Percentiles rank a stretch among this genome's conserved stretches.
These are phyloP conservation scores for Cichladusa arquata DNA, from an alignment of 2,113 vertebrate species.

Conservation along the genomic window DNA sequence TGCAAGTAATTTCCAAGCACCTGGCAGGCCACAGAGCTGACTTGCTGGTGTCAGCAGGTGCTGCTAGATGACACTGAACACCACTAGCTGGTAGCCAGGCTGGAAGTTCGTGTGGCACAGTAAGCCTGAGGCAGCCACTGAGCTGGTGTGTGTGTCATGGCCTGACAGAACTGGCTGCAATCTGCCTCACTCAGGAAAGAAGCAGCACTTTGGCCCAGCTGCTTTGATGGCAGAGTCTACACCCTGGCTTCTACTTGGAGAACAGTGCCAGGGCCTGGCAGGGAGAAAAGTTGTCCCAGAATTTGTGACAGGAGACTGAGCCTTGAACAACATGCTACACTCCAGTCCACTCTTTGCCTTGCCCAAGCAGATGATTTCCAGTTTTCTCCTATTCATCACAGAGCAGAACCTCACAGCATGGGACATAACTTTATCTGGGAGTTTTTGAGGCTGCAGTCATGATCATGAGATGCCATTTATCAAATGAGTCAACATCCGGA, in stretches of 20 bases:
- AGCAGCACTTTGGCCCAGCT: not conserved
- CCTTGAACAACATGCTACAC: not conserved
- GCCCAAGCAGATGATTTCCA: not conserved
- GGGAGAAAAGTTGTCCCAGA: not conserved
- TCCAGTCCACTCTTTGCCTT: not conserved
- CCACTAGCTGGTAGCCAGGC: not conserved
- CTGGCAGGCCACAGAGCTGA: not conserved
- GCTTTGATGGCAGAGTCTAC: not conserved
- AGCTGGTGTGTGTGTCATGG: not conserved
- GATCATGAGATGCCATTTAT: slow-evolving; percentile 26
- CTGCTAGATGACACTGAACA: not conserved
- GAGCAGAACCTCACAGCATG: not conserved
- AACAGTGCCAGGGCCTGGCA: not conserved
- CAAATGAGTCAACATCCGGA: slow-evolving; percentile 48
- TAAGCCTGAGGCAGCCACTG: not conserved
- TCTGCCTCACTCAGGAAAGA: not conserved
- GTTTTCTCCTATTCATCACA: not conserved
- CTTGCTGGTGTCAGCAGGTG: not conserved
- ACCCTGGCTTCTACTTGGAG: not conserved
- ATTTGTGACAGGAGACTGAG: not conserved
- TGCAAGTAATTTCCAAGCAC: not conserved
- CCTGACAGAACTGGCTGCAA: not conserved
- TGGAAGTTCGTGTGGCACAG: not conserved
- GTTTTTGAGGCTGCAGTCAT: not conserved
- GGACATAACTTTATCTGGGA: not conserved